Base-by-base conservation (phyloP, 2,888 invertebrate genomes). In the Lapara coniferarum region DNA sequence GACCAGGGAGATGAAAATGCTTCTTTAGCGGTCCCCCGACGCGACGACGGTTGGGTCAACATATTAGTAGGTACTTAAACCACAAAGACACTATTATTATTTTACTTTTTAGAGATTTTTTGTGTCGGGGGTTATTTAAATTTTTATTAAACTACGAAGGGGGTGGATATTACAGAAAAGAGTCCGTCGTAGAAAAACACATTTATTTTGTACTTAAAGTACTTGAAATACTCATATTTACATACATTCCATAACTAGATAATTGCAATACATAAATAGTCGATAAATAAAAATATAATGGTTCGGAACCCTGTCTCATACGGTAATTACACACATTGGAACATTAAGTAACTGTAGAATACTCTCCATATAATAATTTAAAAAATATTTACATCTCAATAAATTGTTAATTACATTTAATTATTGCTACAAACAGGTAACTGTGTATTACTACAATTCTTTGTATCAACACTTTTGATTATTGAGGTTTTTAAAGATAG, bases 181-280 rank as follows among this genome's bases (percentile, higher is more conserved):
- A 30, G n/a, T 1, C 55, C 10, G 16, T 69, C 75, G 71, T 85
- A 84, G 72, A 86, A 89, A 55, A 86, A 84, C 76, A 86, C 84
- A 85, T 89, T 89, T 89, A 87, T 78, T 81, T 86, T 83, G 87
- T 86, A 86, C 86, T 86, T 84, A 85, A 75, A 83, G 85, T 87
- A 88, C 82, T 77, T 83, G 77, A 78, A 83, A 82, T 85, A 81
- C 78, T 81, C 77, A 78, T 87, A 89, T 89, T 86, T 82, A 88
- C 87, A 87, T 76, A 71, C 63, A 71, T 70, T 70, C 66, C 63
- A 68, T 69, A 72, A 66, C n/a, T 53, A 66, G 57, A 51, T 70
- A 69, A 66, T 68, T 68, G 70, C 68, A 59, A 55, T 70, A 51
- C 51, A 71, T 74, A 57, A 74, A 69, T 74, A 76, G 74, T 25